Conservation (phyloP, 2,113 vertebrate species). For the Podocnemis expansa region DNA sequence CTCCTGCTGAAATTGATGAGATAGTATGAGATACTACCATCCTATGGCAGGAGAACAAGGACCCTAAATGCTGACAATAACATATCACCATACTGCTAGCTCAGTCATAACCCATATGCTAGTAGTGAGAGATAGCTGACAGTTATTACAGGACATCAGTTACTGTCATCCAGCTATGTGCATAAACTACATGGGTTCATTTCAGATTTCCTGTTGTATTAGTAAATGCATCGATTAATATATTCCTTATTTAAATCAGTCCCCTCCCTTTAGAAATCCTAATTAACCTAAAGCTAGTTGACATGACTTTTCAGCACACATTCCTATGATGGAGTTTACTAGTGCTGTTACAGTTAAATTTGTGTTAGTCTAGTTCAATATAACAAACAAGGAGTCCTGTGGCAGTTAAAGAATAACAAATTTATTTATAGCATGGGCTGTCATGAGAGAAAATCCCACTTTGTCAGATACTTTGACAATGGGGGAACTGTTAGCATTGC, state of each 20-base stretch:
- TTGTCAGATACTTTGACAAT: no score
- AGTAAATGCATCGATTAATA: neutral
- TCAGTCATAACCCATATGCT: constrained; percentile 52
- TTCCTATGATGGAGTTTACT: neutral
- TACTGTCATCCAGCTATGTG: neutral
- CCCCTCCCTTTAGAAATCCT: neutral
- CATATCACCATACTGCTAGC: neutral
- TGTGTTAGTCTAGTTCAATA: no score
- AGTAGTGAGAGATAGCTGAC: constrained; percentile 49
- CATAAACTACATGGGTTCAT: neutral
- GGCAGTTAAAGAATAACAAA: no score
- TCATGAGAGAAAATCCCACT: no score
- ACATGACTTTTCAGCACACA: neutral
- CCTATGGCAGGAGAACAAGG: neutral
- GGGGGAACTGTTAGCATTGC: accelerated
- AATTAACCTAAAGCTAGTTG: neutral
- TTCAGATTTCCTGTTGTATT: constrained; percentile 10
- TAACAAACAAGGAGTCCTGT: no score
- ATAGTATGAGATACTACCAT: neutral
- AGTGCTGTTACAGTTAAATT: neutral
- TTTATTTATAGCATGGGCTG: no score
- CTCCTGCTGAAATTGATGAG: neutral
- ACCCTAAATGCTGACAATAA: constrained; percentile 9
- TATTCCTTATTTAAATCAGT: neutral
- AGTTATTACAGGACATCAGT: constrained; percentile 49